Conservation (phyloP, 64 coral and sea anemone species). For the Catalaphyllia jardinei region DNA sequence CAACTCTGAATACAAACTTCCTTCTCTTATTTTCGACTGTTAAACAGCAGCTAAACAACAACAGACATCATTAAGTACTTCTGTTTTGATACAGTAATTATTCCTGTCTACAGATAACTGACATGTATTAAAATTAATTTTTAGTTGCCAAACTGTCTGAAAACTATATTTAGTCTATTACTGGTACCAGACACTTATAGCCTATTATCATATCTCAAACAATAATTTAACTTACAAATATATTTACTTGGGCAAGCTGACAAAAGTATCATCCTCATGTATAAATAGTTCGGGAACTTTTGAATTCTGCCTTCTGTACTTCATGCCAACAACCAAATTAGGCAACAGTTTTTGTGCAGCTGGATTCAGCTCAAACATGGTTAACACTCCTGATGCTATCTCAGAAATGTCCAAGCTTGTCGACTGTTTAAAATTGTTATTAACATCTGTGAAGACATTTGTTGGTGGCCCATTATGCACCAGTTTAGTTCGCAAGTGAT, state of each 20-base stretch:
- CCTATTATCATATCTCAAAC: no score
- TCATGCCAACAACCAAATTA: conserved; percentile 54
- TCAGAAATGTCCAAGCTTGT: background rate
- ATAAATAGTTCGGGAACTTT: conserved; percentile 66
- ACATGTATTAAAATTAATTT: no score
- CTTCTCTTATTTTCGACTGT: no score
- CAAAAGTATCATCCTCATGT: conserved; percentile 38
- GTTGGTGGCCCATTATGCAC: background rate
- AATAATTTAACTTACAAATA: background rate
- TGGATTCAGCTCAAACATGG: conserved; percentile 76
- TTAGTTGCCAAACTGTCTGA: no score
- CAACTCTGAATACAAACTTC: no score
- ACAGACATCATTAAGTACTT: no score
- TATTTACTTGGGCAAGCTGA: background rate
- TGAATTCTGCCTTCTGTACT: conserved; percentile 48
- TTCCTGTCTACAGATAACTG: no score
- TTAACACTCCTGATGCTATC: conserved; percentile 22
- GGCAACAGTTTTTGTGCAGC: conserved; percentile 44
- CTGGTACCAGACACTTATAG: no score
- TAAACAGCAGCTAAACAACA: no score
- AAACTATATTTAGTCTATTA: no score
- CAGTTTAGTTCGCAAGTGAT: background rate
- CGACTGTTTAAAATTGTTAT: background rate
- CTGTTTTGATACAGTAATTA: no score
- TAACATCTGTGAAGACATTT: background rate